Conservation (phyloP, 2,113 vertebrate genomes). For the Nesospiza acunhae region DNA sequence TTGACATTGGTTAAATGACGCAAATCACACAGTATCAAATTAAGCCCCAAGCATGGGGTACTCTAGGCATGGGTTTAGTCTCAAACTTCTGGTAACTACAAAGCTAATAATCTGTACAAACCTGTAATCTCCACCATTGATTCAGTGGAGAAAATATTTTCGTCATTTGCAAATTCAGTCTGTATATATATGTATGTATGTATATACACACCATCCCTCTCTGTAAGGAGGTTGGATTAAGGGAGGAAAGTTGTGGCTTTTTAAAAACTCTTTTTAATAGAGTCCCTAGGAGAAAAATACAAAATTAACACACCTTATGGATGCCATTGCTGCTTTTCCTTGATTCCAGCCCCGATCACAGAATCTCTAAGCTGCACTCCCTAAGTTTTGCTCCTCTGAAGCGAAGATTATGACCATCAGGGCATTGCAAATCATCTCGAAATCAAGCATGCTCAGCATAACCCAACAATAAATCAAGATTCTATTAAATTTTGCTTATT, state of each 20-base stretch:
- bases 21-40: conserved; percentile 5
- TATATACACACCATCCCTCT: background rate
- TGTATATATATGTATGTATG: background rate
- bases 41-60: background rate
- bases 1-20: conserved; percentile 11
- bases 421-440: background rate
- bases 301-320: background rate
- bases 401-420: background rate
- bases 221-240: background rate
- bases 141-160: background rate
- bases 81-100: conserved; percentile 17
- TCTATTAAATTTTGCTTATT: background rate
- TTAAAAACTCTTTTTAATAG: background rate
- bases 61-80: background rate
- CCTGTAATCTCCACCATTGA: background rate
- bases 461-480: background rate
- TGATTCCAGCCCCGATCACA: background rate
- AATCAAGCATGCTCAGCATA: background rate
- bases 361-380: background rate
- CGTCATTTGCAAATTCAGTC: background rate
- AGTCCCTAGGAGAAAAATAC: background rate
- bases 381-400: background rate
- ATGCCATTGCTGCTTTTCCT: background rate
- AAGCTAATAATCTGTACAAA: conserved; percentile 5
- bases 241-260: background rate